Base-by-base conservation (phyloP, 2,113 vertebrate genomes). In the Macaca nemestrina region DNA sequence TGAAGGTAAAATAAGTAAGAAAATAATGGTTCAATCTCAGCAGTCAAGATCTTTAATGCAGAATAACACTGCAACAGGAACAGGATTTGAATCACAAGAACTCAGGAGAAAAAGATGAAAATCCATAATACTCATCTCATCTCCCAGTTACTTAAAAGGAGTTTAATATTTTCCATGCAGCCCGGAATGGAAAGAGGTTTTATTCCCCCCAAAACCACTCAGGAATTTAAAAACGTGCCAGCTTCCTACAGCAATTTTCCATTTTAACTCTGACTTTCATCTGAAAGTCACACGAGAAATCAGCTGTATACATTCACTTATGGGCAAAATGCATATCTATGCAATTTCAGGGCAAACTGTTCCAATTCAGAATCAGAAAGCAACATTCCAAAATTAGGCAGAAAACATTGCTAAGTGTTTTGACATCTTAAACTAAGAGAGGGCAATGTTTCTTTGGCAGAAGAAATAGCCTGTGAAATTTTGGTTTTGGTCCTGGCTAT, bases 41-140 rank as follows among this genome's bases (percentile, higher is more conserved):
- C 81, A 88, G 82, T 27, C 6, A 91, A 89, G 90, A 90, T n/a
- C 6, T 61, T 68, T 35, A 97, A 97, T 43, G 86, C 80, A 50
- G 27, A 97, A 78, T 90, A 76, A 95, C 11, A 68, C n/a, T 94
- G 72, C 89, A 88, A 88, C 79, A 70, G 78, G 70, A 95, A 76
- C 22, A 89, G 94, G 27, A 89, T 70, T 0, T 90, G 94, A 92
- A 98, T 96, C 87, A 89, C 16, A 98, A 96, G 90, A 97, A 96
- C 92, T 94, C 90, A 17, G 13, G 23, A 94, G 78, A 88, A 94
- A 93, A 97, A 97, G 84, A 98, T 79, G 94, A 98, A 98, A 98
- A 61, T 96, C 89, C 70, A 32, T 87, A 95, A 96, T 52, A 92
- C 84, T 87, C 90, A 97, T 97, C 64, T 97, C 92, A 88, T 98